Percentiles rank a stretch among this genome's conserved stretches.
Evolutionary conservation across 2,113 vertebrate genomes (phyloP).

Genomic region (Syrrhaptes paradoxus): DNA sequence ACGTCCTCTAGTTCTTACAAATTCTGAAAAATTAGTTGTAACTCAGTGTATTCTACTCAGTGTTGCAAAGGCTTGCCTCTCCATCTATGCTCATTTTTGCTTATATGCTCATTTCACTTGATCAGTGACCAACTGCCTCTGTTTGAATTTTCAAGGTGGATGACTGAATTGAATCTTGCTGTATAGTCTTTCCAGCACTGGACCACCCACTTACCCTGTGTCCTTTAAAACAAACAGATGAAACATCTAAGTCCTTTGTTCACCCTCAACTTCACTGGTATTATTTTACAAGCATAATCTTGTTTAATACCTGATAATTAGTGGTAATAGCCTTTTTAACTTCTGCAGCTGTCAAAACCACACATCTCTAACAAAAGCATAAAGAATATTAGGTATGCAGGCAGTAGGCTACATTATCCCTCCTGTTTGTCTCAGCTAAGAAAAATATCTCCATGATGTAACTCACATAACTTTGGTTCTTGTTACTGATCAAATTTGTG

Average conservation of each 20-base stretch:
- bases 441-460: constrained; percentile 11
- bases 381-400: background rate
- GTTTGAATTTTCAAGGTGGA: constrained; percentile 1
- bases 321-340: constrained; percentile 39
- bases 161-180: background rate
- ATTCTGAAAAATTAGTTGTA: background rate
- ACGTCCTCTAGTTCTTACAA: background rate
- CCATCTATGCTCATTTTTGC: background rate
- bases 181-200: background rate
- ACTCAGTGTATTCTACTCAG: background rate
- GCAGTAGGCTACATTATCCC: background rate
- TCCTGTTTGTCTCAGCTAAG: background rate
- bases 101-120: background rate
- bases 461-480: constrained; percentile 21
- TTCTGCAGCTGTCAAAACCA: constrained; percentile 58
- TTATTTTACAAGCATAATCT: constrained; percentile 46
- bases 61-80: background rate
- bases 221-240: constrained; percentile 14
- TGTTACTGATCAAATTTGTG: constrained; percentile 20
- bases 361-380: background rate
- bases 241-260: constrained; percentile 20
- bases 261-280: background rate
- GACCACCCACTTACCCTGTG: constrained; percentile 11
- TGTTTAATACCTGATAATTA: constrained; percentile 43
- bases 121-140: background rate